A percentile compares a stretch with the other conserved stretches of the same genome.
Conservation (phyloP, 2,888 invertebrate species). For the Drosophila helvetica region DNA sequence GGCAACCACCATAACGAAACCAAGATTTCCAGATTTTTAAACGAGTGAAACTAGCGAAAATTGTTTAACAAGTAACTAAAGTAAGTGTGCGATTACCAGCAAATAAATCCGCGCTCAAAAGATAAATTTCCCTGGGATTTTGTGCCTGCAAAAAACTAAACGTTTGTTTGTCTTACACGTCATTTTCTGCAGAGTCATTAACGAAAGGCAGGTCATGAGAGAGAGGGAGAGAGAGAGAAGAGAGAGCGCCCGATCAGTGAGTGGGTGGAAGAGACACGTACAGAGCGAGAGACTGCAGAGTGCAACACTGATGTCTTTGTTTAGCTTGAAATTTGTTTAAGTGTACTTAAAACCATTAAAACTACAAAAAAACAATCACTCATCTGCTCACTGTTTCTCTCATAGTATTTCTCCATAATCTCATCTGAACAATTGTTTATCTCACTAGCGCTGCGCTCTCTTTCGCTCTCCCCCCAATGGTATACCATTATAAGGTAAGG, state of each 20-base stretch:
- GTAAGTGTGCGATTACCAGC: slow-evolving; percentile 44
- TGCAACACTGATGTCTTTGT: slow-evolving; percentile 22
- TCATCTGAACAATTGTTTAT: slow-evolving; percentile 72
- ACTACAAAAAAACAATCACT: slow-evolving; percentile 33
- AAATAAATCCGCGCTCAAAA: slow-evolving; percentile 30
- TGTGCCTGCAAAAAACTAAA: slow-evolving; percentile 22
- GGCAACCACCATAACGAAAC: slow-evolving; percentile 58
- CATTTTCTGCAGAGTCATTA: slow-evolving; percentile 60
- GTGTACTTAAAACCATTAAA: slow-evolving; percentile 39
- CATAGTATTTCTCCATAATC: background rate
- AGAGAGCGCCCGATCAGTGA: slow-evolving; percentile 11
- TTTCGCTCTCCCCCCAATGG: slow-evolving; percentile 1
- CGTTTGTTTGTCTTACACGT: slow-evolving; percentile 40
- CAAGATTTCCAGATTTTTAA: slow-evolving; percentile 49
- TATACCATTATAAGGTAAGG: background rate
- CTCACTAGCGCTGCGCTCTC: slow-evolving; percentile 31
- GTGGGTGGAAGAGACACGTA: slow-evolving; percentile 25
- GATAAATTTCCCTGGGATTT: slow-evolving; percentile 39
- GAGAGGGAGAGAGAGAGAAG: slow-evolving; percentile 26
- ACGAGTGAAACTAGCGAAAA: slow-evolving; percentile 76
- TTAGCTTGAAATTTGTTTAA: slow-evolving; percentile 34
- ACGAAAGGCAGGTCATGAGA: slow-evolving; percentile 55
- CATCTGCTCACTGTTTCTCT: slow-evolving; percentile 11
- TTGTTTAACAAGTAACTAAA: slow-evolving; percentile 69
- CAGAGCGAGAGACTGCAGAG: slow-evolving; percentile 18